Evolutionary conservation across 2,113 vertebrate species (phyloP).

Genomic region (Syrrhaptes paradoxus): DNA sequence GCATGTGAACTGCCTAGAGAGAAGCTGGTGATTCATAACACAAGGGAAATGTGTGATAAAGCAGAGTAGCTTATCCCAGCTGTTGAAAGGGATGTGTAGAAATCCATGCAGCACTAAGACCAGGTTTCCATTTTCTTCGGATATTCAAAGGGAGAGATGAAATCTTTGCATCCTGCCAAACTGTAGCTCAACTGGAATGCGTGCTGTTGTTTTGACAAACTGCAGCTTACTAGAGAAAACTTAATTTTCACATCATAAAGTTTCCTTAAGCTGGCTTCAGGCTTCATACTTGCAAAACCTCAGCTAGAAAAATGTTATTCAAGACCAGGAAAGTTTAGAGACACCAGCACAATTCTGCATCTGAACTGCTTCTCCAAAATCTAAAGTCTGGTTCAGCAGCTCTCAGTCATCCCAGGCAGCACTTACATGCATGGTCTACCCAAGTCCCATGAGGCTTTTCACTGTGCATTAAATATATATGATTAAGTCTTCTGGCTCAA

Average conservation of each 20-base stretch:
- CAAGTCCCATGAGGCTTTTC: background rate
- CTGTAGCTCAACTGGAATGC: conserved; percentile 43
- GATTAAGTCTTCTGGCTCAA: conserved; percentile 7
- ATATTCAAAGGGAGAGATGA: conserved; percentile 52
- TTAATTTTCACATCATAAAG: conserved; percentile 71
- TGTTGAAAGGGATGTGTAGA: conserved; percentile 60
- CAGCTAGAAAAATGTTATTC: conserved; percentile 48
- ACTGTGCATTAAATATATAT: background rate
- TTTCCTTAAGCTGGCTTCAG: conserved; percentile 55
- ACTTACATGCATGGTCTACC: background rate
- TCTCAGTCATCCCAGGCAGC: background rate
- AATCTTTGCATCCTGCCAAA: conserved; percentile 59
- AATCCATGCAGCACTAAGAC: conserved; percentile 24
- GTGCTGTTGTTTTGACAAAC: conserved; percentile 65
- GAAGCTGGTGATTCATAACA: conserved; percentile 52
- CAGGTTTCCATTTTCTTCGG: conserved; percentile 54
- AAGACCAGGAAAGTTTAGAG: conserved; percentile 27
- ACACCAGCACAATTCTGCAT: conserved; percentile 11
- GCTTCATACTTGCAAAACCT: conserved; percentile 54
- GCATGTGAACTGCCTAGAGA: background rate
- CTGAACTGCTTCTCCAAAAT: conserved; percentile 24
- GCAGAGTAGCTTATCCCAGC: conserved; percentile 62
- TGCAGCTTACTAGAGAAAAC: conserved; percentile 68
- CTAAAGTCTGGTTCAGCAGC: background rate
- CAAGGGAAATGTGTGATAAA: conserved; percentile 52